phyloP scores from a whole-genome alignment of 2,797 vertebrate genomes.

The Mus caroli region DNA sequence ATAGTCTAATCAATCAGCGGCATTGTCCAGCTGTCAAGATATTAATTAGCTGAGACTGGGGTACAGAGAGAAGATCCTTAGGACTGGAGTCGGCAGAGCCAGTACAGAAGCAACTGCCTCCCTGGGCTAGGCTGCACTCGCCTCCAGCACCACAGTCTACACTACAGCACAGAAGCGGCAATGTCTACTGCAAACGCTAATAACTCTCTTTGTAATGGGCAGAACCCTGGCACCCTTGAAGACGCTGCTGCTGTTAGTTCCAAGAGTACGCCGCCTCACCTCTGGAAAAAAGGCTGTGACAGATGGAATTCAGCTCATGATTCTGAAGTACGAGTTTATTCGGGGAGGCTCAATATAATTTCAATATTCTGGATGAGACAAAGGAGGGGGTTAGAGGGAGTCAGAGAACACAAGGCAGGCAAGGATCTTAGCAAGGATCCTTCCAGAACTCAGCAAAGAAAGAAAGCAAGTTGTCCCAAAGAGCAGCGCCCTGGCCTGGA shows the following conservation, averaged over 20 bases:
- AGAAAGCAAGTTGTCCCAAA: background rate
- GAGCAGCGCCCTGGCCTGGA: background rate
- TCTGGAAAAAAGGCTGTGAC: background rate
- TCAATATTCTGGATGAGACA: background rate
- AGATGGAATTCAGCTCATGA: background rate
- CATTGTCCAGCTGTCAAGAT: conserved; percentile 77
- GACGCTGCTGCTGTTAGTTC: background rate
- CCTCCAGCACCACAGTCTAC: background rate
- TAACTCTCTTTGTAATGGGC: conserved; percentile 17
- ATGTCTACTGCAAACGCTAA: conserved; percentile 60
- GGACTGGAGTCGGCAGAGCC: background rate
- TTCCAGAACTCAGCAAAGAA: background rate
- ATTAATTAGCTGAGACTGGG: conserved; percentile 83
- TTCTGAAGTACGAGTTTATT: background rate
- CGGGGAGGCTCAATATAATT: background rate
- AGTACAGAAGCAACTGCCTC: too few species aligned
- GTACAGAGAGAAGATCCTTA: conserved; percentile 75
- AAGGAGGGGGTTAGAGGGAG: background rate
- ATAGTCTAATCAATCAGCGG: conserved; percentile 84
- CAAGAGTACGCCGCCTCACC: background rate
- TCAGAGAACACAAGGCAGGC: background rate
- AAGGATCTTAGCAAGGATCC: background rate
- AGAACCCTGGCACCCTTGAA: background rate
- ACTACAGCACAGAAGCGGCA: background rate
- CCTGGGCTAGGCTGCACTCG: too few species aligned